Conservation (phyloP, 2,113 vertebrate species). For the Megaleporinus macrocephalus region DNA sequence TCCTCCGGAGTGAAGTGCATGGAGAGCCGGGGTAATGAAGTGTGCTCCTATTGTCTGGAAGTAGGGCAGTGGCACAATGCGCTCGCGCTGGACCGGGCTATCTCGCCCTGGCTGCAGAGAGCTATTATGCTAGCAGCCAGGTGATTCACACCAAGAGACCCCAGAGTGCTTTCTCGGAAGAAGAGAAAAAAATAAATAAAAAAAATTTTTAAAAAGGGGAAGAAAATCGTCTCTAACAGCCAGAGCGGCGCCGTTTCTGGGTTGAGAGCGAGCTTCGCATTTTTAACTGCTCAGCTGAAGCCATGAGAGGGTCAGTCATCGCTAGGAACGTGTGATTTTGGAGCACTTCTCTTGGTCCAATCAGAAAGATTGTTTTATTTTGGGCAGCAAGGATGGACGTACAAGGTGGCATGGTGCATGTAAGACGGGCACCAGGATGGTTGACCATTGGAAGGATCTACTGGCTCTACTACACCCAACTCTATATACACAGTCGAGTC, state of each 20-base stretch:
- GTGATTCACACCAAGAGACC: slow-evolving; percentile 33
- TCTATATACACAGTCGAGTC: too few species aligned
- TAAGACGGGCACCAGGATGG: too few species aligned
- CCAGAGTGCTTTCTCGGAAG: slow-evolving; percentile 20
- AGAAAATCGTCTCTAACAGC: neutral
- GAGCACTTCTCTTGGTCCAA: too few species aligned
- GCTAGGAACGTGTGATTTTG: too few species aligned
- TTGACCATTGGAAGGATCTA: too few species aligned
- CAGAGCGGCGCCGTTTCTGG: neutral
- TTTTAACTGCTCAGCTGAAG: neutral
- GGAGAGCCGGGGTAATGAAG: slow-evolving; percentile 51
- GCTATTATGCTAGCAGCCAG: slow-evolving; percentile 46
- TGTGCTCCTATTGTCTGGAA: slow-evolving; percentile 61
- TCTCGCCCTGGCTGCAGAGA: slow-evolving; percentile 28
- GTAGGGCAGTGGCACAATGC: slow-evolving; percentile 61
- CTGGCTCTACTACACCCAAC: too few species aligned
- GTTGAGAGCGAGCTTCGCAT: neutral
- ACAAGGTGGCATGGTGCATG: too few species aligned
- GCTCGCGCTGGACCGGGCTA: neutral
- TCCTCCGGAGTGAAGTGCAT: slow-evolving; percentile 47
- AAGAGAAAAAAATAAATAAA: neutral
- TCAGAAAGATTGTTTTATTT: too few species aligned
- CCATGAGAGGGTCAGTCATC: too few species aligned
- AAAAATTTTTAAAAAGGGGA: too few species aligned
- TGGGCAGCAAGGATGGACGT: too few species aligned